phyloP scores from a whole-genome alignment of 2,888 invertebrate species.

The Scaptomyza tumidula region DNA sequence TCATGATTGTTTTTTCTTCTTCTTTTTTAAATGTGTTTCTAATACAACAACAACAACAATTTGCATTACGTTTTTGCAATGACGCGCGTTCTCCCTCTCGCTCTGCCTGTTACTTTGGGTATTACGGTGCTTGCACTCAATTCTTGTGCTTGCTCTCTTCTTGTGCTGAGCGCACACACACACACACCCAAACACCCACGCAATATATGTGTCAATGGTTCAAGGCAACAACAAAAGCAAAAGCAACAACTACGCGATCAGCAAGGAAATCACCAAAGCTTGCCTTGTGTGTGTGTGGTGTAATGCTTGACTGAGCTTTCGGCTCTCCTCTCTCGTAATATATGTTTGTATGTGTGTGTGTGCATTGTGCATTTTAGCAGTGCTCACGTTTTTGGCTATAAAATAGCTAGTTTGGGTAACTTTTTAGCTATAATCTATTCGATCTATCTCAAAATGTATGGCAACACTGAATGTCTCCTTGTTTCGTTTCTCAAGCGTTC shows the following conservation, averaged over 20 bases:
- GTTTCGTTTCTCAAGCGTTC: conserved; percentile 32
- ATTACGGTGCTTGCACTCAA: conserved; percentile 4
- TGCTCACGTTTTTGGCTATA: neutral
- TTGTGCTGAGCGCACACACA: conserved; percentile 36
- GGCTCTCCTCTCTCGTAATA: neutral
- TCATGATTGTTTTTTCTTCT: conserved; percentile 7
- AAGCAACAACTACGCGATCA: conserved; percentile 1
- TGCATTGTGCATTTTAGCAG: conserved; percentile 4
- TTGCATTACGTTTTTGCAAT: conserved; percentile 43
- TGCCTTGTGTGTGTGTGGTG: neutral
- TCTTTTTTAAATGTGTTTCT: conserved; percentile 24
- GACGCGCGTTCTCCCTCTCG: neutral
- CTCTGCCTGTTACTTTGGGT: conserved; percentile 3
- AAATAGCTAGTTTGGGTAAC: neutral
- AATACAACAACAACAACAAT: conserved; percentile 37
- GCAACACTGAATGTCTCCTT: neutral
- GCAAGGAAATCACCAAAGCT: conserved; percentile 14
- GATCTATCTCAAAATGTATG: too few relatives aligned
- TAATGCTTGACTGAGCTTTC: conserved; percentile 19
- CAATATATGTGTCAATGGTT: conserved; percentile 71
- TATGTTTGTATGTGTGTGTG: neutral
- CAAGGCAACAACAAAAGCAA: conserved; percentile 53
- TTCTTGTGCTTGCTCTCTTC: conserved; percentile 23
- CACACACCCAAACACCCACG: conserved; percentile 62
- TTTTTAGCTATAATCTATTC: too few relatives aligned